A percentile compares a stretch with the other conserved stretches of the same genome.
Conservation (phyloP, 2,888 invertebrate species). For the Sialis fuliginosa region DNA sequence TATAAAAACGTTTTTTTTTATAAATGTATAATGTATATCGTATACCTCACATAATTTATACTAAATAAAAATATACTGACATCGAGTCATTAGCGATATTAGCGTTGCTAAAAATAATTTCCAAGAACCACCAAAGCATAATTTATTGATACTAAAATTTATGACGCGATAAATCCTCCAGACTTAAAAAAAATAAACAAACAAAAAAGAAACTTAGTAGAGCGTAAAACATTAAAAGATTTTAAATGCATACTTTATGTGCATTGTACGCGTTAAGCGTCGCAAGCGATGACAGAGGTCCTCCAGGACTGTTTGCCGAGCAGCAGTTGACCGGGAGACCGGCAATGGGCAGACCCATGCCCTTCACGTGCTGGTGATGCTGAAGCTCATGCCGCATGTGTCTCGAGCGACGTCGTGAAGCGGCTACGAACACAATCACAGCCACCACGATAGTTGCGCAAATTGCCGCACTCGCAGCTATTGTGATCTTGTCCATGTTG, state of each 20-base stretch:
- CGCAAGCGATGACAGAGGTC: slow-evolving; percentile 65
- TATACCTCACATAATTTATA: no score
- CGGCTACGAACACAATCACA: slow-evolving; percentile 77
- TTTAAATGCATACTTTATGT: slow-evolving; percentile 42
- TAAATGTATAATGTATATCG: no score
- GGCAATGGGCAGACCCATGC: slow-evolving; percentile 46
- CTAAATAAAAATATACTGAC: no score
- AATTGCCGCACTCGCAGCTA: slow-evolving; percentile 83
- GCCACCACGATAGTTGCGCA: slow-evolving; percentile 84
- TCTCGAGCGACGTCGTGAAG: slow-evolving; percentile 59
- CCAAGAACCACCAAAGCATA: no score
- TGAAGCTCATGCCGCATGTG: slow-evolving; percentile 55
- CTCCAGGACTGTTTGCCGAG: slow-evolving; percentile 60
- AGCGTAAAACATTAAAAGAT: neutral
- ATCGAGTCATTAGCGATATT: no score
- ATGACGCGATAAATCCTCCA: no score
- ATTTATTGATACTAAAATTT: no score
- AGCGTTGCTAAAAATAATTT: no score
- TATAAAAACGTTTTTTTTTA: no score
- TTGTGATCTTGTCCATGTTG: slow-evolving; percentile 90
- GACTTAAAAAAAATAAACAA: no score
- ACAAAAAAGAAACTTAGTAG: no score
- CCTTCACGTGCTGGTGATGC: slow-evolving; percentile 38
- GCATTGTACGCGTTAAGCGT: slow-evolving; percentile 71
- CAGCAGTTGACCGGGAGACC: slow-evolving; percentile 69